Evolutionary conservation across 2,888 invertebrate species (phyloP).

Genomic region (Steromphala cineraria): DNA sequence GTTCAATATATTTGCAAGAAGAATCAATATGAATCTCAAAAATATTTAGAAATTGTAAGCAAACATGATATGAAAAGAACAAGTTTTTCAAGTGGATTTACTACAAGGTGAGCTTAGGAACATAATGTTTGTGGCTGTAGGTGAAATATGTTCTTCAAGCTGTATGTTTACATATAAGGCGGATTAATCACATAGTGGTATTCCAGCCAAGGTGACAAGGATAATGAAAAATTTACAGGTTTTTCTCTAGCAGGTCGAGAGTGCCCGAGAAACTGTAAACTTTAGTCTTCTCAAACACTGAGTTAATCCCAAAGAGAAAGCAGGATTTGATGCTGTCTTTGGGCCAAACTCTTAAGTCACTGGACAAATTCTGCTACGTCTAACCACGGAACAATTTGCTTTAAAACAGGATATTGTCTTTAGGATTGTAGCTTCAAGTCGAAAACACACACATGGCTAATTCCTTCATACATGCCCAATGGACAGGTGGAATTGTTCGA

Average conservation of each 20-base stretch:
- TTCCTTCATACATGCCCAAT: background rate
- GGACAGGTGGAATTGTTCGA: background rate
- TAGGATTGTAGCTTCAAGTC: slow-evolving; percentile 8
- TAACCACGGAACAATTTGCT: slow-evolving; percentile 17
- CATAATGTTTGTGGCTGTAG: background rate
- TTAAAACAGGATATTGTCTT: slow-evolving; percentile 21
- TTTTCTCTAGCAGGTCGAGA: slow-evolving; percentile 11
- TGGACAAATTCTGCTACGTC: slow-evolving; percentile 8
- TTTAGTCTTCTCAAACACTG: slow-evolving; percentile 8
- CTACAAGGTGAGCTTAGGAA: background rate
- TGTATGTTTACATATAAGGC: slow-evolving; percentile 12
- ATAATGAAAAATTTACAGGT: slow-evolving; percentile 21
- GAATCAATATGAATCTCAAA: slow-evolving; percentile 9
- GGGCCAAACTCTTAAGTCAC: slow-evolving; percentile 20
- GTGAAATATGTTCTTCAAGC: slow-evolving; percentile 7
- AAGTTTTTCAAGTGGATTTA: slow-evolving; percentile 4
- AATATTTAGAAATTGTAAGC: background rate
- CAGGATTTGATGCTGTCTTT: slow-evolving; percentile 11
- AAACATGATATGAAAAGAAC: slow-evolving; percentile 9
- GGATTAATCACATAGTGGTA: slow-evolving; percentile 7
- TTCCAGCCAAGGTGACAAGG: slow-evolving; percentile 18
- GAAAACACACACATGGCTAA: background rate
- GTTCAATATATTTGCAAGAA: background rate
- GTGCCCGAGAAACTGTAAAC: background rate
- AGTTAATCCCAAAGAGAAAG: slow-evolving; percentile 6